Percentiles rank a stretch among this genome's conserved stretches.
These are phyloP conservation scores for Leptodactylus fallax DNA, from an alignment of 2,797 vertebrate species.

Conservation along the genomic window DNA sequence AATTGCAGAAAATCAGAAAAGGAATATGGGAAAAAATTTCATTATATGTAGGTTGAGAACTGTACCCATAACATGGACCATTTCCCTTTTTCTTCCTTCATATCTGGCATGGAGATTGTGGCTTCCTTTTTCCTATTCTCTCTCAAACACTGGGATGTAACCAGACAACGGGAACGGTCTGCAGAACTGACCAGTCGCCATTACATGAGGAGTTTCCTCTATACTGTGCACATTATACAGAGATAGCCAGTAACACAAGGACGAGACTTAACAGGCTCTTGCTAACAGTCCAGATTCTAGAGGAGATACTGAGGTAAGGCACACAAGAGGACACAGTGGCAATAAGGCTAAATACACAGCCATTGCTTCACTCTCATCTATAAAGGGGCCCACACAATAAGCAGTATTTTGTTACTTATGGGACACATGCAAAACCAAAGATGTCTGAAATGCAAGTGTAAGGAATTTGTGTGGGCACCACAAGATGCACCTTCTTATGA, in stretches of 20 bases:
- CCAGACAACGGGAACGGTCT: background rate
- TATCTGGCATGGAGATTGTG: background rate
- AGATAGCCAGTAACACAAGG: background rate
- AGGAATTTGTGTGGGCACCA: background rate
- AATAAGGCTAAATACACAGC: constrained; percentile 67
- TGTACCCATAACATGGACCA: background rate
- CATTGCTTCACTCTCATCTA: constrained; percentile 64
- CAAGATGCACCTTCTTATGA: constrained; percentile 14
- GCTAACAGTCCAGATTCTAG: constrained; percentile 81
- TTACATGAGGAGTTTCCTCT: background rate
- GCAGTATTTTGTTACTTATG: background rate
- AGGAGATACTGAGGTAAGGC: constrained; percentile 78
- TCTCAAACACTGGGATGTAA: background rate
- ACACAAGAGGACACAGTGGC: constrained; percentile 77
- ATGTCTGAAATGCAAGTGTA: background rate
- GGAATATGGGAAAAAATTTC: background rate
- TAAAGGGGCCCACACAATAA: background rate
- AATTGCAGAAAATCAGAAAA: no score
- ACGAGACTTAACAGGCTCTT: constrained; percentile 63
- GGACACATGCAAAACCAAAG: background rate
- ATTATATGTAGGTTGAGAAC: background rate
- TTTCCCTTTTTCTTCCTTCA: background rate
- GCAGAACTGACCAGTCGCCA: background rate
- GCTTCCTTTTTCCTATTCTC: background rate
- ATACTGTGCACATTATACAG: background rate